These are phyloP conservation scores for Pelodytes ibericus DNA, from an alignment of 2,797 vertebrate species.

Conservation along the genomic window DNA sequence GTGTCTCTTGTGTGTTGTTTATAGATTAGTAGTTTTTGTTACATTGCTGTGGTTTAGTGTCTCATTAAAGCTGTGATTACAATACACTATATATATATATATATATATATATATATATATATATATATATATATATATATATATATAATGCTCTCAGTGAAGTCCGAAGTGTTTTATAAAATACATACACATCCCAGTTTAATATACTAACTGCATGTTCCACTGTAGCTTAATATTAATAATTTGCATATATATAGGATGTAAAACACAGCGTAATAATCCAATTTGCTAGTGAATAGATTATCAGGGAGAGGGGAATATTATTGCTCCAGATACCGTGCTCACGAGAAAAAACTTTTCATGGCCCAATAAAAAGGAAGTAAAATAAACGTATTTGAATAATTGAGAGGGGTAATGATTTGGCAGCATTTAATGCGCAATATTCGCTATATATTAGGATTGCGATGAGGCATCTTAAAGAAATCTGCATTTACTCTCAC, in stretches of 20 bases:
- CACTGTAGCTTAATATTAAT: slow-evolving; percentile 27
- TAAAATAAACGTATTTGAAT: slow-evolving; percentile 50
- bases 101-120: no score
- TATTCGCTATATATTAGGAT: slow-evolving; percentile 3
- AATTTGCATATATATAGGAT: slow-evolving; percentile 54
- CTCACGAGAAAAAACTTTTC: slow-evolving; percentile 43
- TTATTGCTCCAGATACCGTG: slow-evolving; percentile 39
- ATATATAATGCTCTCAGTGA: no score
- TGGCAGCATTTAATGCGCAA: slow-evolving; percentile 14
- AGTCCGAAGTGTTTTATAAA: no score
- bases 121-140: no score
- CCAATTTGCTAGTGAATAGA: slow-evolving; percentile 46
- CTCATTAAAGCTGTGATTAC: no score
- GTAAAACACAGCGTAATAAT: slow-evolving; percentile 34
- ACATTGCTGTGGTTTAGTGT: no score
- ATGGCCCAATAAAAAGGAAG: slow-evolving; percentile 38
- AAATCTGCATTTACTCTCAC: slow-evolving; percentile 10
- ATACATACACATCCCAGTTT: background rate
- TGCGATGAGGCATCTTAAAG: background rate
- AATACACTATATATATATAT: no score
- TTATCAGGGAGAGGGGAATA: slow-evolving; percentile 42
- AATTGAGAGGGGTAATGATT: slow-evolving; percentile 48
- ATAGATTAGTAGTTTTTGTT: no score
- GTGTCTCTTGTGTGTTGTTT: no score
- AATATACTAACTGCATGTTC: slow-evolving; percentile 18